A percentile compares a stretch with the other conserved stretches of the same genome.
phyloP scores from a whole-genome alignment of 2,797 vertebrate species.

The Oreortyx pictus region DNA sequence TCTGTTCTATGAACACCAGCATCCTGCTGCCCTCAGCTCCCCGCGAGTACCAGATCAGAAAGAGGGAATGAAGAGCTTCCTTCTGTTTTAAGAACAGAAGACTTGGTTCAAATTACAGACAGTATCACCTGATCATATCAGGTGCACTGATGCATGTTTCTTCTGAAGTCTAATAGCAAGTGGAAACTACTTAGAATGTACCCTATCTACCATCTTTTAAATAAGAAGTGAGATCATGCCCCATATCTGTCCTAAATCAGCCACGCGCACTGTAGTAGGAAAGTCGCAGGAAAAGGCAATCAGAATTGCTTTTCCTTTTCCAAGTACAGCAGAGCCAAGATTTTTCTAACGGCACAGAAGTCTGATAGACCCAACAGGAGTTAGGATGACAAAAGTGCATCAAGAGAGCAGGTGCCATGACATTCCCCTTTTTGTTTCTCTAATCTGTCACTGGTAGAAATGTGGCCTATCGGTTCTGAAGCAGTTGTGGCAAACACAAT shows the following conservation, averaged over 20 bases:
- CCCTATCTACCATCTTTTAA: neutral
- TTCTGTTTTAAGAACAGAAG: neutral
- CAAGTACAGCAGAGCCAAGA: neutral
- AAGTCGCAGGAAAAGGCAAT: neutral
- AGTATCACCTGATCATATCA: neutral
- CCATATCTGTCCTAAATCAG: neutral
- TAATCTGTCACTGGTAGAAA: constrained; percentile 5
- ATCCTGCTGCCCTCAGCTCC: neutral
- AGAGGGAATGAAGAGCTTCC: neutral
- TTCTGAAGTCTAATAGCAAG: neutral
- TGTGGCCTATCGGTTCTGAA: constrained; percentile 1
- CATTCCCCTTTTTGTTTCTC: neutral
- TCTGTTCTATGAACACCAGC: neutral
- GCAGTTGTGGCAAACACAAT: neutral
- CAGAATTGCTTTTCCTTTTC: neutral
- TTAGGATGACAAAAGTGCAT: neutral
- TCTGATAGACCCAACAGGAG: neutral
- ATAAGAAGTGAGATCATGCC: neutral
- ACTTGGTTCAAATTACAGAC: neutral
- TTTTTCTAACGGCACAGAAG: neutral
- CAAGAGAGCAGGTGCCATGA: neutral
- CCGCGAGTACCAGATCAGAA: accelerated
- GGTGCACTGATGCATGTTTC: neutral
- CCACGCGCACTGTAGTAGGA: neutral
- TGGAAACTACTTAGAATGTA: neutral